Evolutionary conservation across 2,888 invertebrate species (phyloP).

Genomic region (Zhuqinia jingwanae): DNA sequence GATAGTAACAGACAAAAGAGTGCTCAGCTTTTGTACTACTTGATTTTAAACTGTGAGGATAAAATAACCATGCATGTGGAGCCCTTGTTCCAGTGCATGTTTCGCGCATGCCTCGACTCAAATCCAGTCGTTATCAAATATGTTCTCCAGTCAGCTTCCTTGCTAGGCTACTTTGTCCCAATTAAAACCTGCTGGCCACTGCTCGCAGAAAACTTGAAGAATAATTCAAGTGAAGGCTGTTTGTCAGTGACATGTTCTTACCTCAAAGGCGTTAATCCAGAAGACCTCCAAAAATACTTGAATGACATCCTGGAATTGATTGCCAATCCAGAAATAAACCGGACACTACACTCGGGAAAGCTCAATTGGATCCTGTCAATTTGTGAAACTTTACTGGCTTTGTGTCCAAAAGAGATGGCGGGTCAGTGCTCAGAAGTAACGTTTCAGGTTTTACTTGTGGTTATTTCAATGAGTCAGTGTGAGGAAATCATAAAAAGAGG

Average conservation of each 20-base stretch:
- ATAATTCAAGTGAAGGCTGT: conserved; percentile 82
- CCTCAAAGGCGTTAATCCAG: conserved; percentile 84
- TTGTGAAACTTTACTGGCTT: conserved; percentile 83
- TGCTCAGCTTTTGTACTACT: conserved; percentile 87
- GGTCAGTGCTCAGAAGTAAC: conserved; percentile 72
- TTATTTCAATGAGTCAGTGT: conserved; percentile 80
- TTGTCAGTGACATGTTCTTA: conserved; percentile 85
- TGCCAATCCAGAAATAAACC: conserved; percentile 84
- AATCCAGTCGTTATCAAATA: conserved; percentile 82
- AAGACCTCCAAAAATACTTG: conserved; percentile 82
- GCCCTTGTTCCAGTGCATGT: conserved; percentile 84
- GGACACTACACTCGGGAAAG: conserved; percentile 79
- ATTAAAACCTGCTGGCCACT: conserved; percentile 84
- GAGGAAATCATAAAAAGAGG: conserved; percentile 76
- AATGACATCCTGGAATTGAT: conserved; percentile 84
- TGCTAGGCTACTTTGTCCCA: conserved; percentile 89
- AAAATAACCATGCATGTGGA: conserved; percentile 87
- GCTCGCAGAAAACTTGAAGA: conserved; percentile 46
- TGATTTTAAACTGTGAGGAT: conserved; percentile 88
- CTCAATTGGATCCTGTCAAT: conserved; percentile 84
- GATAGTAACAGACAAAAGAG: conserved; percentile 86
- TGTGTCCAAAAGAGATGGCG: conserved; percentile 82
- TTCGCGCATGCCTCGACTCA: conserved; percentile 80
- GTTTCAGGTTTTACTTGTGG: conserved; percentile 80
- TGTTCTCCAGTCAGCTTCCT: conserved; percentile 86